Base-by-base conservation (phyloP, 2,113 vertebrate genomes). In the Brachyistius frenatus region DNA sequence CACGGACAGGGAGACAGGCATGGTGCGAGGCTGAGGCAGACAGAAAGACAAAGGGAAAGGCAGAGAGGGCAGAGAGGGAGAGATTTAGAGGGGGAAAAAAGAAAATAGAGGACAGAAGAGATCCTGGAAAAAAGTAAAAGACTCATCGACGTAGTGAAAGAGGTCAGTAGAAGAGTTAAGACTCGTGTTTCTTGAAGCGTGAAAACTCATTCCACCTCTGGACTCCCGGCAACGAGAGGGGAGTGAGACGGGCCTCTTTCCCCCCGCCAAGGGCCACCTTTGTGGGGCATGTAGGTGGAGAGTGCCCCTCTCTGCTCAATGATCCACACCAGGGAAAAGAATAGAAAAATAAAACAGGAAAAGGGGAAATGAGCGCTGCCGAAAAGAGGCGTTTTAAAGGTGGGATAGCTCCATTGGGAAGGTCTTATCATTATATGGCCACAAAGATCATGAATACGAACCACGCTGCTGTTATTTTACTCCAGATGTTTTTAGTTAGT, bases 161-260 rank as follows among this genome's bases (percentile, higher is more conserved):
- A 86, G 86, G 86, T 87, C 91, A 87, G 83, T 0, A 35, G 71
- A 62, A 39, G 78, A 80, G 81, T 70, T 85, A 79, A 80, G 88
- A 85, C 80, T 73, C 11, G 69, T 80, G 86, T 60, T 64, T 78
- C 44, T 49, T 81, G 60, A 85, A 80, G 89, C 84, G 53, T 89
- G 80, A 89, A 90, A 92, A 89, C 86, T 88, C 87, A 89, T 91
- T 91, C 81, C 89, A 90, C 87, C 89, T 90, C 84, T 86, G 73
- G 80, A 86, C 86, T 85, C 72, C 76, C 31, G 44, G 67, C 49
- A 31, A 70, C 50, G 50, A 60, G 78, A 80, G 56, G 36, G 60
- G 61, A 55, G 66, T 14, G 23, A 77, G n/a, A 68, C 8, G 11
- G 71, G 44, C 39, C 77, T 73, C 56, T 50, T 13, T 73, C 54